Evolutionary conservation across 2,113 vertebrate species (phyloP), one percentile per base, ranked within the genome.

Genomic region (Cyphomyrus discorhynchus): DNA sequence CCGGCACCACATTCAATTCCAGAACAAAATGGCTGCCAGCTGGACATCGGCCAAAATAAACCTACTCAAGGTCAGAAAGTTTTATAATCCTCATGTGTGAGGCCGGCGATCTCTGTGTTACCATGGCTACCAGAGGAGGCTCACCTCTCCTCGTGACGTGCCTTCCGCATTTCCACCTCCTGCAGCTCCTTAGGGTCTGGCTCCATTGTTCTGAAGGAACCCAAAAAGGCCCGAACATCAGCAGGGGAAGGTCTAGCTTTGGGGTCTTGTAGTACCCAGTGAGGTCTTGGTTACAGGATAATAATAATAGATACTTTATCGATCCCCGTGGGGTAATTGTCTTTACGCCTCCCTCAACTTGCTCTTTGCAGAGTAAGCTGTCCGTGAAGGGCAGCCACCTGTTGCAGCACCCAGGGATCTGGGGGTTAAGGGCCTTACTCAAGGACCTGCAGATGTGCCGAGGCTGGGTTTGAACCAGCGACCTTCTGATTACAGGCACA

Each of bases 101-200:
- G 74, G 74, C 74, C 31, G 15, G 74, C 19, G 31, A 42, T 15
- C 13, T 74, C 15, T 13, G 70, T 19, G 35, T 80, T 80, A 13
- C 82, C 39, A 46, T 46, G 39, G 45, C 24, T 47, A 45, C 82
- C 39, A 0, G 82, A 46, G 45, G 45, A 84, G 82, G 24, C 95
- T 94, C 93, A 98, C 98, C 97, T 97, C 49, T 97, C 97, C 90
- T 98, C 97, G 85, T 99, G 97, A 52, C 96, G 96, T 7, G 95
- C 91, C 35, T 95, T 94, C 90, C 97, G 96, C 87, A 93, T 94
- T n/a, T 96, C 96, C 11, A 89, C 94, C 91, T 98, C 96, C 74
- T 96, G 93, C 70, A 96, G 95, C 0, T 90, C 93, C 90, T 93
- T 95, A 89, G 96, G 96, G 0, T 97, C 97, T 0, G 96, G 95